Evolutionary conservation across 2,797 vertebrate species (phyloP), one percentile per base, ranked within the genome.

Genomic region (Lacerta agilis): DNA sequence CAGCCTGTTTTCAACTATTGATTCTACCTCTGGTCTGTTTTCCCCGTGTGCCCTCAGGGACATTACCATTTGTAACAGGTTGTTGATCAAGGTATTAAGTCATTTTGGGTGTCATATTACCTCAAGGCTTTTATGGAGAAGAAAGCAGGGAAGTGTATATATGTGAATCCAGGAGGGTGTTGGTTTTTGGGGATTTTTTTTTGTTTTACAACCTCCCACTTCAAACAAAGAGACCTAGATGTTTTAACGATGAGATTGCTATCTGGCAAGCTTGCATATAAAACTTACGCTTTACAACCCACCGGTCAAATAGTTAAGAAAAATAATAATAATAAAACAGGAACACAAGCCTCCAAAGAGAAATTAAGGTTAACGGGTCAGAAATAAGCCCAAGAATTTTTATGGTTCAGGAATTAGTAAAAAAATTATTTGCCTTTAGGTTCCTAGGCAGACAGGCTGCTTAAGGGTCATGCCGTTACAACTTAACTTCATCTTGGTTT

Each of bases 221-320:
- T 92, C 87, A 93, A 91, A 92, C 83, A 92, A 83, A 88, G 88
- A 86, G 88, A 88, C 86, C 36, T 89, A 36, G 67, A 38, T 78
- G 61, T 83, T 92, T 91, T 90, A 93, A 91, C 79, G 89, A 92
- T 90, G 85, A 95, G 95, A 94, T 95, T 88, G 90, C 91, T 96
- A 92, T 95, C 92, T 41, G 87, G 94, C 83, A 89, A 86, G 94
- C 92, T 94, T 94, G 94, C 95, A 94, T 94, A 94, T 94, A 92
- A 95, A 86, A 92, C 88, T 92, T 86, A 93, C 90, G 90, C 95
- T 95, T 96, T 93, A 94, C 92, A 94, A 95, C 94, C 89, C 1
- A 7, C 82, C 27, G 10, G 91, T 93, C 91, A 93, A 94, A 94
- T 92, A 58, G 79, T 88, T 77, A 81, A 95, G 90, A 82, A 90